Evolutionary conservation across 2,797 vertebrate genomes (phyloP), one percentile per base, ranked within the genome.

Genomic region (Babyrousa celebensis): DNA sequence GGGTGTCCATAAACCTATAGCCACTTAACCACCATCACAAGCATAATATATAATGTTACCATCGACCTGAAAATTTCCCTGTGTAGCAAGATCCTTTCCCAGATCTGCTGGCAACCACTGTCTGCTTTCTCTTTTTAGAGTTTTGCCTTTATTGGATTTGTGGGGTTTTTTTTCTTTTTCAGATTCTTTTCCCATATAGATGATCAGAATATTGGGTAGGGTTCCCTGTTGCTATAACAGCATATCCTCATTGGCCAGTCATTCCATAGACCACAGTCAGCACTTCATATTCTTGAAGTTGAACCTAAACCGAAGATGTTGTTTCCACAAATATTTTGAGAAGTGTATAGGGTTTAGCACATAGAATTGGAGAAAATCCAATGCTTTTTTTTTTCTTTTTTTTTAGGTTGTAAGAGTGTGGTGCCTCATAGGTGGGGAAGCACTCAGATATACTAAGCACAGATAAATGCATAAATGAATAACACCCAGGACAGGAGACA

Each of bases 401-500:
- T 54, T 52, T 60, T 36, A 27, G 32, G 10, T 29, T 68, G 2
- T 20, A 72, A 63, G 40, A 54, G 14, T 27, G 9, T 15, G 67
- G 43, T 9, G 48, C 18, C 52, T 78, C 10, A 12, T 18, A 15
- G 3, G 9, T 2, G 52, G 74, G 60, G 58, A 48, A 15, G 27
- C 29, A 1, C 29, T 71, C 43, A 77, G 27, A 12, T 15, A 1
- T 11, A 36, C 68, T 27, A 9, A 58, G 29, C 27, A n/a, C 3
- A 25, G 67, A 14, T 20, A 12, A 16, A 7, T 36, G n/a, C 60
- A 25, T 23, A 29, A 60, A 25, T 17, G 5, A 18, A 6, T 17
- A 12, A 29, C 23, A 16, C 6, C 4, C 2, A 12, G 43, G 21
- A 20, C 15, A 15, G 54, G 23, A 75, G n/a, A 14, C 0, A 6